Conservation (phyloP, 2,888 invertebrate genomes). For the Entomobrya multifasciata region DNA sequence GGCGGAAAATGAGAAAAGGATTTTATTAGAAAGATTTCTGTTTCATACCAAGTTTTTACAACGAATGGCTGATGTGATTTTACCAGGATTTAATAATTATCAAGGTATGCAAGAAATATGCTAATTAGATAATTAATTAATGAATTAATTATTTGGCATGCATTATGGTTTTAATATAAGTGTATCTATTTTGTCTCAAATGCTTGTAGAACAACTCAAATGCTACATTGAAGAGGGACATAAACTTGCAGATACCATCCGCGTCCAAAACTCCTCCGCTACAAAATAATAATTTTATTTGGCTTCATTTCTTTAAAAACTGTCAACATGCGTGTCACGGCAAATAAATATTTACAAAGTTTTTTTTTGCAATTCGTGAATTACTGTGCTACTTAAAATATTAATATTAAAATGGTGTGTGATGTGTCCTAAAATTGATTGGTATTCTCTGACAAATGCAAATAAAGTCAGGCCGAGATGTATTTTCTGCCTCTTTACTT, state of each 20-base stretch:
- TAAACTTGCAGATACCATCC: too few species aligned
- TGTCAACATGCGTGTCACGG: too few species aligned
- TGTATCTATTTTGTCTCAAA: conserved; percentile 1
- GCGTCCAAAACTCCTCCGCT: too few species aligned
- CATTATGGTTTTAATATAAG: too few species aligned
- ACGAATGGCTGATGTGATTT: conserved; percentile 67
- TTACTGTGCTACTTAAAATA: too few species aligned
- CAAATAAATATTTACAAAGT: too few species aligned
- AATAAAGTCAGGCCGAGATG: conserved; percentile 71
- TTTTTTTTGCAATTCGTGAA: too few species aligned
- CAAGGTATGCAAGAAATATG: conserved; percentile 62
- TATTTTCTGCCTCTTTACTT: conserved; percentile 68
- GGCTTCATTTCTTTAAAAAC: too few species aligned
- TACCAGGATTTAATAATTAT: conserved; percentile 74
- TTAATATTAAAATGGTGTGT: too few species aligned
- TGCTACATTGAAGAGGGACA: conserved; percentile 47
- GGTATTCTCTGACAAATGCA: conserved; percentile 72
- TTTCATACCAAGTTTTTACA: conserved; percentile 64
- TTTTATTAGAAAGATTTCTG: conserved; percentile 54
- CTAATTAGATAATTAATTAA: background rate
- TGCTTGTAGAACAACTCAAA: conserved; percentile 32
- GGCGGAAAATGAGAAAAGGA: background rate
- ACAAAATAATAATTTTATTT: too few species aligned
- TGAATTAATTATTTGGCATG: too few species aligned
- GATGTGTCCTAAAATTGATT: too few species aligned